Percentiles rank a stretch among this genome's conserved stretches.
phyloP scores from a whole-genome alignment of 1,140 invertebrate species.

The Palaemon carinicauda region DNA sequence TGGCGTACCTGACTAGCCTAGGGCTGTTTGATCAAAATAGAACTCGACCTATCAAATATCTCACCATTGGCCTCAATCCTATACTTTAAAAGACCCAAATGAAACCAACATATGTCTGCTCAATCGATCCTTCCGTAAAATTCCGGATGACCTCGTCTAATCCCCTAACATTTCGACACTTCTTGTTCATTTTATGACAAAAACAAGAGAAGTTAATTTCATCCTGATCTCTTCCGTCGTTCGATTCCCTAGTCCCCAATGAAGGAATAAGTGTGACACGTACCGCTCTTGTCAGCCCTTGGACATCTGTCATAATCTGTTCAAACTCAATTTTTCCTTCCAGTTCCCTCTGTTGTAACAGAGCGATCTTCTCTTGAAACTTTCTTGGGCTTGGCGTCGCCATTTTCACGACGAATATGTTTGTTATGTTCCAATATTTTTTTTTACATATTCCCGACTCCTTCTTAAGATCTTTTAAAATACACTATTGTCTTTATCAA shows the following conservation, averaged over 20 bases:
- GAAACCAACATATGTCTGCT: too few relatives aligned
- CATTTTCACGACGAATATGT: slow-evolving; percentile 48
- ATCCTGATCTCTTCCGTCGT: not conserved
- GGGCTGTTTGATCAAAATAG: too few relatives aligned
- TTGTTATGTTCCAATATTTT: slow-evolving; percentile 50
- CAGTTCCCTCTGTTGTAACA: slow-evolving; percentile 39
- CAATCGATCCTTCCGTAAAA: too few relatives aligned
- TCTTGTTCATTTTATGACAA: not conserved
- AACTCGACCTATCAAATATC: too few relatives aligned
- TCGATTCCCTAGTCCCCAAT: not conserved
- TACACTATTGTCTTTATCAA: not conserved
- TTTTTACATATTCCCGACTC: not conserved
- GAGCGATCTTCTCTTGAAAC: slow-evolving; percentile 50
- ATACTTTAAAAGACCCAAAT: too few relatives aligned
- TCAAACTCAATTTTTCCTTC: slow-evolving; percentile 40
- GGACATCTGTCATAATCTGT: slow-evolving; percentile 45
- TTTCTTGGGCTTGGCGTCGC: slow-evolving; percentile 51
- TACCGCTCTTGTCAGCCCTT: slow-evolving; percentile 37
- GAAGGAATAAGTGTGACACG: slow-evolving; percentile 15
- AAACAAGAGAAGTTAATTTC: not conserved
- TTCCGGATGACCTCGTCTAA: too few relatives aligned
- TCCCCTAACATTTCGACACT: too few relatives aligned
- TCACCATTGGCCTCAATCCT: too few relatives aligned
- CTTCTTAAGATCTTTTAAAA: not conserved
- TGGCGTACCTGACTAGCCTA: too few relatives aligned